Evolutionary conservation across 2,888 invertebrate genomes (phyloP).

Genomic region (Macrophya alboannulata): DNA sequence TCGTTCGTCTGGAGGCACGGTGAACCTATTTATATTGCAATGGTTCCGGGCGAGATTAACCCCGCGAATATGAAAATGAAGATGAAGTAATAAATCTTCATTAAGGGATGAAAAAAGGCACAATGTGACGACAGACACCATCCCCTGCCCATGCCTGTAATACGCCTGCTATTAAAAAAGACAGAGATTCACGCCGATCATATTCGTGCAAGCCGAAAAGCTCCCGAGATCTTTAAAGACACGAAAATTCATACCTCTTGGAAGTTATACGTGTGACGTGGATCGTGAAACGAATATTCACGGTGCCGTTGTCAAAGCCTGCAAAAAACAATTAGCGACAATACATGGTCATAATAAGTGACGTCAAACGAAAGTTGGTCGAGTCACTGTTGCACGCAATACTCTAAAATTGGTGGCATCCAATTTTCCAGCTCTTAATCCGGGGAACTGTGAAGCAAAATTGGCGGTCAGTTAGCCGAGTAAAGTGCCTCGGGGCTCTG

Average conservation of each 20-base stretch:
- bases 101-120: slow-evolving; percentile 63
- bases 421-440: slow-evolving; percentile 72
- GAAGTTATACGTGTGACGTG: background rate
- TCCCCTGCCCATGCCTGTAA: slow-evolving; percentile 45
- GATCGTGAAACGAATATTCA: background rate
- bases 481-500: slow-evolving; percentile 30
- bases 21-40: slow-evolving; percentile 45
- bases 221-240: background rate
- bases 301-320: background rate
- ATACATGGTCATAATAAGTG: background rate
- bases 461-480: slow-evolving; percentile 64
- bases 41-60: slow-evolving; percentile 65
- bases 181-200: background rate
- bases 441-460: slow-evolving; percentile 55
- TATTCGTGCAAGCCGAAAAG: background rate
- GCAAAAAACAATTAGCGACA: background rate
- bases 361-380: slow-evolving; percentile 23
- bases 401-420: slow-evolving; percentile 65
- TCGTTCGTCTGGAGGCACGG: slow-evolving; percentile 13
- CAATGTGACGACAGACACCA: slow-evolving; percentile 63
- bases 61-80: slow-evolving; percentile 60
- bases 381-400: slow-evolving; percentile 52
- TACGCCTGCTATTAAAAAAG: slow-evolving; percentile 27
- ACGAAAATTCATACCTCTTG: background rate
- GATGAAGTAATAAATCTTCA: slow-evolving; percentile 68